Evolutionary conservation across 2,797 vertebrate species (phyloP), one percentile per base, ranked within the genome.

Genomic region (Poecilia velifera): DNA sequence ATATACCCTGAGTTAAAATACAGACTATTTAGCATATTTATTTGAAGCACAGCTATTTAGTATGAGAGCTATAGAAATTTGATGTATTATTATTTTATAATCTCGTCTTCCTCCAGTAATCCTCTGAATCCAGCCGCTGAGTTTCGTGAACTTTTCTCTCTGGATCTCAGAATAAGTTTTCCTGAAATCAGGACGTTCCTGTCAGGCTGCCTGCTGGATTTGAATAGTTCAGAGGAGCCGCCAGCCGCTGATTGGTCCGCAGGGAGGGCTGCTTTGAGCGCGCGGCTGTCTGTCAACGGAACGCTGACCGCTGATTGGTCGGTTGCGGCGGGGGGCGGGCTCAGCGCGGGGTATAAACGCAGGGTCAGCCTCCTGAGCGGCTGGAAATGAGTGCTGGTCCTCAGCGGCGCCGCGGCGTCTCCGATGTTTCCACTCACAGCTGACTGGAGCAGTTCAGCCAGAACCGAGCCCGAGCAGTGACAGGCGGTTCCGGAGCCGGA

Each of bases 141-240:
- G 46, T 51, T 51, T 51, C 14, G 9, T 13, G 6, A 51, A 51
- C 49, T 51, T 55, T 55, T 22, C 22, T 22, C 20, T 68, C 36
- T 25, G 20, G 36, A 25, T 70, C 4, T 70, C 46, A 73, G 28
- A 22, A 31, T 13, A 10, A 20, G n/a, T 28, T 74, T n/a, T 43
- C 36, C 82, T 53, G 86, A 90, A 91, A 93, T 87, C 90, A 92
- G 93, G 92, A 92, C 93, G 91, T 95, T 96, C 95, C 93, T 92
- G 94, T 90, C 92, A 78, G 88, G 79, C 91, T 93, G 95, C 93
- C 92, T 95, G 91, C 89, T 89, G 91, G 91, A 94, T 96, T 96
- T 96, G 95, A 96, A 96, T 94, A 94, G 94, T 93, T 93, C 95
- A 92, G 95, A 96, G 94, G 95, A 96, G 96, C 97, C 97, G 97